Evolutionary conservation across 2,113 vertebrate species (phyloP).

Genomic region (Pan paniscus): DNA sequence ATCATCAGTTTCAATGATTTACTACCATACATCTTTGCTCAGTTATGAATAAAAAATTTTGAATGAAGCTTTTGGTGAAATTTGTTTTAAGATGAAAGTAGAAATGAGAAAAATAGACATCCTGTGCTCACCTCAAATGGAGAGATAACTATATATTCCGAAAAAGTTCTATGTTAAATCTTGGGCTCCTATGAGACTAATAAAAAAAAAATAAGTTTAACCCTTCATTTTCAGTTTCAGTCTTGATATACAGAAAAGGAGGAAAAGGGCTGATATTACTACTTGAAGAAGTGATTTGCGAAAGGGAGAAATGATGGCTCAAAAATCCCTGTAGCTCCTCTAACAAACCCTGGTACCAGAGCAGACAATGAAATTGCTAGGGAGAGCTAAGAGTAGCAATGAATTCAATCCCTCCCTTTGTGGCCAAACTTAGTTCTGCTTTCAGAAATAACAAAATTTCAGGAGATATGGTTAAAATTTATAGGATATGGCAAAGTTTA

Average conservation of each 20-base stretch:
- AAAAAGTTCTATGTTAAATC: slow-evolving; percentile 16
- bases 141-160: neutral
- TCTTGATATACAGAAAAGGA: neutral
- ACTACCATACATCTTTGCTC: slow-evolving; percentile 29
- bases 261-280: neutral
- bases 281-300: neutral
- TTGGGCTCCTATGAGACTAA: slow-evolving; percentile 5
- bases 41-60: slow-evolving; percentile 58
- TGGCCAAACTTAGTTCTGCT: neutral
- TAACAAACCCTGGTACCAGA: neutral
- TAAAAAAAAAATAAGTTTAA: neutral
- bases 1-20: slow-evolving; percentile 57
- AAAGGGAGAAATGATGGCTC: neutral
- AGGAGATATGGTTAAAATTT: neutral
- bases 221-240: slow-evolving; percentile 30
- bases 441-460: slow-evolving; percentile 22
- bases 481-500: neutral
- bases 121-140: neutral
- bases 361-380: neutral
- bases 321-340: neutral
- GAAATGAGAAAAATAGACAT: slow-evolving; percentile 28
- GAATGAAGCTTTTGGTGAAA: slow-evolving; percentile 54
- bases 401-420: neutral
- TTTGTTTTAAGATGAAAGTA: slow-evolving; percentile 39
- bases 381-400: neutral